These are phyloP conservation scores for Oxyruncus cristatus DNA, from an alignment of 2,113 vertebrate genomes.

Conservation along the genomic window DNA sequence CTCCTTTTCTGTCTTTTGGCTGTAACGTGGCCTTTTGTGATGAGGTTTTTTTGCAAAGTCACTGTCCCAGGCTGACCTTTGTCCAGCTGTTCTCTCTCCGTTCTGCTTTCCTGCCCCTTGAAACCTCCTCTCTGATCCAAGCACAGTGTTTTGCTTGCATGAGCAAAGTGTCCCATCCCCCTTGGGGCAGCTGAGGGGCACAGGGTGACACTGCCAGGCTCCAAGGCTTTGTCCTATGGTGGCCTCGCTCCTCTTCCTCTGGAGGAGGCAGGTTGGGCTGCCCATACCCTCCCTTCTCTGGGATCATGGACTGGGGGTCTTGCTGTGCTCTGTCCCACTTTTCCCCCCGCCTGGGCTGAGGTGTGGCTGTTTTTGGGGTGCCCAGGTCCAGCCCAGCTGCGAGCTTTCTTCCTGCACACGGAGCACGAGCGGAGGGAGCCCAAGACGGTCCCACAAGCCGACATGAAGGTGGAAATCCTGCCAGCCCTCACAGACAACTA, in stretches of 20 bases:
- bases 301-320: not conserved
- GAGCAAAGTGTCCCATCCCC: not conserved
- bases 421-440: conserved; percentile 69
- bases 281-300: not conserved
- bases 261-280: not conserved
- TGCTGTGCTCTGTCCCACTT: not conserved
- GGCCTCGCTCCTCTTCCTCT: not conserved
- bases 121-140: not conserved
- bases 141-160: not conserved
- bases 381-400: conserved; percentile 74
- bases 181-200: not conserved
- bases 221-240: fast-evolving
- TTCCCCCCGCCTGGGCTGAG: not conserved
- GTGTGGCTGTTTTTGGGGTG: not conserved
- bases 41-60: not conserved
- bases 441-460: conserved; percentile 67
- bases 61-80: conserved; percentile 5
- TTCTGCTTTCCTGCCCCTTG: not conserved
- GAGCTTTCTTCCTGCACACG: conserved; percentile 52
- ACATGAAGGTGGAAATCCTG: conserved; percentile 90
- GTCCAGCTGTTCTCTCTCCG: not conserved
- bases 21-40: not conserved
- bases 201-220: not conserved
- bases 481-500: conserved; percentile 97
- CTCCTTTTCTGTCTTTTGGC: not conserved